phyloP scores from a whole-genome alignment of 2,888 invertebrate genomes.

The Pelosia muscerda region DNA sequence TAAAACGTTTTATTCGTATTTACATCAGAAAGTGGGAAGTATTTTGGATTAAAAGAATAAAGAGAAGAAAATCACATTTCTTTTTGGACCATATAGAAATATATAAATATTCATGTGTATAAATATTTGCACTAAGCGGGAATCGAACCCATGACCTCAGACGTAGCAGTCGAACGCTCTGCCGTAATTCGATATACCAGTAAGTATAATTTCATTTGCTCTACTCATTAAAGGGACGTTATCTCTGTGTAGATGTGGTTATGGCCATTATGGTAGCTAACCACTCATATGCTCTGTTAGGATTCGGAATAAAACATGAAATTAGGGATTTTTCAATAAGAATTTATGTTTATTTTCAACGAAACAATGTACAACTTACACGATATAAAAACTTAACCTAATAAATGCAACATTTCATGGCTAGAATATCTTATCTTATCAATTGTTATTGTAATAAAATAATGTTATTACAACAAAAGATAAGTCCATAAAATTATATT shows the following conservation, averaged over 20 bases:
- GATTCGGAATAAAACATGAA: conserved; percentile 24
- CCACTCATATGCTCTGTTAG: no score
- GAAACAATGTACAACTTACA: conserved; percentile 75
- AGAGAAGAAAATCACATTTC: no score
- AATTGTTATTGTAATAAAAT: conserved; percentile 16
- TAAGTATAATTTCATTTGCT: background rate
- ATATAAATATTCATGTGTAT: no score
- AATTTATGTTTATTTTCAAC: conserved; percentile 84
- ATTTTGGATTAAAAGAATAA: background rate
- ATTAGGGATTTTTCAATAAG: conserved; percentile 83
- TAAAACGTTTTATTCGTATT: background rate
- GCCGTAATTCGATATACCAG: no score
- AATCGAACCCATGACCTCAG: no score
- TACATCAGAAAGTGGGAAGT: background rate
- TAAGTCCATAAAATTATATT: conserved; percentile 24
- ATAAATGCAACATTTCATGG: conserved; percentile 80
- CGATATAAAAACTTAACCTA: conserved; percentile 56
- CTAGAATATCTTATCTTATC: conserved; percentile 37
- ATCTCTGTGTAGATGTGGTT: background rate
- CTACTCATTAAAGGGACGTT: background rate
- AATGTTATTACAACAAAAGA: conserved; percentile 29
- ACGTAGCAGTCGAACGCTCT: no score
- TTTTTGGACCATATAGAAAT: no score
- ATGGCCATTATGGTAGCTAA: no score
- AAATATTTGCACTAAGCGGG: no score